Evolutionary conservation across 64 coral and sea anemone genomes (phyloP).

Genomic region (Astreopora myriophthalma): DNA sequence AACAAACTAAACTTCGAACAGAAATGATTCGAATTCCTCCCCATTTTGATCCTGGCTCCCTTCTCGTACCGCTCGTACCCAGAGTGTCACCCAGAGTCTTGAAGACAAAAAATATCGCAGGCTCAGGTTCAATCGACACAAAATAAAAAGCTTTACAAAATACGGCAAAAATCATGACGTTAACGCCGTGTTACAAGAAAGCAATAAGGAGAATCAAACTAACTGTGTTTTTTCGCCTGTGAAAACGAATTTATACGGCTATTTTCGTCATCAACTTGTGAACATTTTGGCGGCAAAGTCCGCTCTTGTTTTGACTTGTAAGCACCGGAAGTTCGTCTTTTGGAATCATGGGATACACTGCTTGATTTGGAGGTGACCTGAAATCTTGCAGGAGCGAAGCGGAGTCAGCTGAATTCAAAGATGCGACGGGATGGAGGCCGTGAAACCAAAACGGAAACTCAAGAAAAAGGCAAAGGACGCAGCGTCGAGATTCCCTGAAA

Average conservation of each 20-base stretch:
- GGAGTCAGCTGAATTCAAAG: not conserved
- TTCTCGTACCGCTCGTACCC: no score
- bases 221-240: no score
- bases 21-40: no score
- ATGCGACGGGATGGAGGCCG: constrained; percentile 71
- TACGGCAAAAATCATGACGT: not conserved
- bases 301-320: not conserved
- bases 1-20: not conserved
- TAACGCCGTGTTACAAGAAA: no score
- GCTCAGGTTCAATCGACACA: not conserved
- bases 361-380: not conserved
- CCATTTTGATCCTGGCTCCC: not conserved
- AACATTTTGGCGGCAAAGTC: not conserved
- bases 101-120: not conserved
- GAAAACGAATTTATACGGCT: not conserved
- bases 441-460: constrained; percentile 58
- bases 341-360: constrained; percentile 35
- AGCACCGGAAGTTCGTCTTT: not conserved
- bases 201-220: no score
- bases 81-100: not conserved
- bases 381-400: not conserved
- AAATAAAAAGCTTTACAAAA: not conserved
- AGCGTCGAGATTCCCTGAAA: not conserved
- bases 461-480: constrained; percentile 19
- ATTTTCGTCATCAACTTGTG: not conserved